Base-by-base conservation (phyloP, 2,113 vertebrate genomes). In the Todiramphus saurophagus region DNA sequence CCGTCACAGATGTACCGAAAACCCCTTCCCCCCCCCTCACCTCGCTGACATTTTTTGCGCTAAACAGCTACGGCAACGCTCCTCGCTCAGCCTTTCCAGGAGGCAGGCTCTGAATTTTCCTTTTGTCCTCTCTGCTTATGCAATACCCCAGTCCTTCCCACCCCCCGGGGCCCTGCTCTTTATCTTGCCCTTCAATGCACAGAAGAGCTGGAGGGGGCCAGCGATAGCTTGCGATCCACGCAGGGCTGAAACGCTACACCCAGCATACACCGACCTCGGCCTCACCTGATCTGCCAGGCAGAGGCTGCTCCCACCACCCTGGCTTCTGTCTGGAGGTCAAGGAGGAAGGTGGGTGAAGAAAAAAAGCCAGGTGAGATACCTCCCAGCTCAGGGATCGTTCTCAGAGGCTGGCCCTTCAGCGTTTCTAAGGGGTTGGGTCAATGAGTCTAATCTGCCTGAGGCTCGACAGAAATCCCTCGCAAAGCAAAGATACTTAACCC, bases 31-130 rank as follows among this genome's bases (percentile, higher is more conserved):
- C 21, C 7, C 21, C 13, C 44, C 84, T 60, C 51, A 39, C 31
- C 43, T 13, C 4, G 44, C 13, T n/a, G 50, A 10, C 20, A 3
- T 6, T 20, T 30, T 11, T 30, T 73, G 35, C 1, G 8, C 46
- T n/a, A 4, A 70, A 0, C 1, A 21, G 33, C 78, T 5, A 15
- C 4, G 33, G 74, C 28, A 21, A 27, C 0, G 21, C 16, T 44
- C 72, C n/a, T 4, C 28, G 37, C 88, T 86, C 59, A 5, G 25
- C 9, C 33, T 35, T 15, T n/a, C 16, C 46, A 21, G 25, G 3
- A 48, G 28, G 63, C 16, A 78, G 67, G 44, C 55, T n/a, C n/a
- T 2, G 23, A 33, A 27, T 39, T 53, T 41, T 70, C 13, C 84
- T 63, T 74, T 33, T 43, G 64, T 51, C 73, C 76, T 35, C 76